Evolutionary conservation across 2,113 vertebrate species (phyloP), one percentile per base, ranked within the genome.

Genomic region (Myiozetetes cayanensis): DNA sequence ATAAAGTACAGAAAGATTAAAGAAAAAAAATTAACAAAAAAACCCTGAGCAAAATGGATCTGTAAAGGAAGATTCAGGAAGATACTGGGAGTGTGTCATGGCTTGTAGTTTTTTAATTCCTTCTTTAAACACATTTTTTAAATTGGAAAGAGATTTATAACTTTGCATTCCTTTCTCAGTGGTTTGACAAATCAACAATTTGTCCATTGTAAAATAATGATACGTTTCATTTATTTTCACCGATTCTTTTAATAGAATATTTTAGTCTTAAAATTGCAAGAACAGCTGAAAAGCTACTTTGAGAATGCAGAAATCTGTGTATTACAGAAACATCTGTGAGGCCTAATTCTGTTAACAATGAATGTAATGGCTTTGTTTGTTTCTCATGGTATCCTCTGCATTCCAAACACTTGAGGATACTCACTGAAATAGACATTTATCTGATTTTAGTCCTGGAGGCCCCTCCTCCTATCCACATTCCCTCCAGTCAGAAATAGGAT

Each of bases 161-260:
- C 89, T 94, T 97, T 96, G 83, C 93, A 77, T 95, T 97, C 72
- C 91, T 96, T 87, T 89, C 59, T 55, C 95, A 92, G 70, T 92
- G 78, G 58, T 96, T 96, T 98, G 97, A 98, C 91, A 98, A 97
- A 97, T 95, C 37, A 77, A 97, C 96, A 96, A 96, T 98, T 97
- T 97, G 84, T 82, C 94, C 90, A 96, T 98, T 98, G 96, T 96
- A 94, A 96, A 97, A 91, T 98, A 98, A 98, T 98, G 49, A 97
- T 95, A 98, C 91, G 89, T 97, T 98, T 98, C 95, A 96, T 97
- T 97, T 98, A 97, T 98, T 98, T 96, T 98, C 96, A 96, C 95
- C 95, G 84, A 81, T 96, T 97, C 96, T 59, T 97, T 96, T 98
- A 97, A 98, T 97, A 94, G 97, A 97, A 96, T 98, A 98, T 97